Conservation (phyloP, 2,888 invertebrate species). For the Lithophane semibrunnea region DNA sequence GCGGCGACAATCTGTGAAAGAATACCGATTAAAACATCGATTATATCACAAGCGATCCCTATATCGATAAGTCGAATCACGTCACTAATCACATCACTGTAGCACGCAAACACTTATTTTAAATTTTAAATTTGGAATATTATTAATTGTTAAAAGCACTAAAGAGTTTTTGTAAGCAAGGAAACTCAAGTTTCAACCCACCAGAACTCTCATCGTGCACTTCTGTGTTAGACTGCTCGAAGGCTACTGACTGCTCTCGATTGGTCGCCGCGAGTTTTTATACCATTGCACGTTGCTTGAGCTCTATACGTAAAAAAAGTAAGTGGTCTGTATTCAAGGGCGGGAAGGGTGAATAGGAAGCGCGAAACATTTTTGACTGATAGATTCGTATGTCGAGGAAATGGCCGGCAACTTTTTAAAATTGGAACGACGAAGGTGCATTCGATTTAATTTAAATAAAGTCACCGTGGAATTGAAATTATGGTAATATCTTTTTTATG, state of each 20-base stretch:
- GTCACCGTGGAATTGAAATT: constrained; percentile 12
- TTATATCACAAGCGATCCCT: constrained; percentile 58
- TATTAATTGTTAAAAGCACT: constrained; percentile 47
- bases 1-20: constrained; percentile 90
- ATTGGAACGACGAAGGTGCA: constrained; percentile 49
- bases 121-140: constrained; percentile 20
- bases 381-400: constrained; percentile 71
- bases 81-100: constrained; percentile 67
- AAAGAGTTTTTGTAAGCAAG: constrained; percentile 60
- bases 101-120: constrained; percentile 50
- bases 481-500: constrained; percentile 28
- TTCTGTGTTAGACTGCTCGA: constrained; percentile 90
- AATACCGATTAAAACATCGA: constrained; percentile 68
- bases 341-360: constrained; percentile 89
- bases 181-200: constrained; percentile 78
- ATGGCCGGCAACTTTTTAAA: constrained; percentile 72
- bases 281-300: constrained; percentile 77
- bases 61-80: constrained; percentile 55
- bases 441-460: constrained; percentile 49
- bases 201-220: constrained; percentile 90
- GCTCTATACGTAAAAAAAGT: constrained; percentile 88
- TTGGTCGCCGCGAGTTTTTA: constrained; percentile 84
- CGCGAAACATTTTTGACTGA: constrained; percentile 79
- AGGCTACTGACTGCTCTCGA: constrained; percentile 89
- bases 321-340: constrained; percentile 87